These are phyloP conservation scores for Melozone crissalis DNA, from an alignment of 2,113 vertebrate genomes.

Conservation along the genomic window DNA sequence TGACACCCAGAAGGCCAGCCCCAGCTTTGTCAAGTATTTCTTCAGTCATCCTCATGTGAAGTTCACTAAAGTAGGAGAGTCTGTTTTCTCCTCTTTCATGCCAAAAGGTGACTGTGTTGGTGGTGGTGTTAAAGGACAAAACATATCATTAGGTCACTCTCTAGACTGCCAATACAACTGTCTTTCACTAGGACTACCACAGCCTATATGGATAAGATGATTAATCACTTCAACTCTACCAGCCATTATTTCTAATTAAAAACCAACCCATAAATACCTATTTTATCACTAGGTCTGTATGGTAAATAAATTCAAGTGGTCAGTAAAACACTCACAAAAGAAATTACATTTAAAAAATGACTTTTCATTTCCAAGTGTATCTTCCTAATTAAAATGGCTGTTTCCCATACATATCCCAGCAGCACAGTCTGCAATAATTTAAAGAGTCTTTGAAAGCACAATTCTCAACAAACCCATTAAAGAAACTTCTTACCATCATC, in stretches of 20 bases:
- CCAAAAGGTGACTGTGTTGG: not conserved
- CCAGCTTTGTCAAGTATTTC: not conserved
- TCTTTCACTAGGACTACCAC: constrained; percentile 64
- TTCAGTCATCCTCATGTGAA: not conserved
- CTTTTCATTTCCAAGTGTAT: constrained; percentile 69
- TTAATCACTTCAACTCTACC: constrained; percentile 81
- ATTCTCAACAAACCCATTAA: constrained; percentile 37
- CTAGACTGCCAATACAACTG: constrained; percentile 59
- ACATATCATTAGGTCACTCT: constrained; percentile 67
- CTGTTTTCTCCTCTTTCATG: not conserved
- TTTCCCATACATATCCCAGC: constrained; percentile 57
- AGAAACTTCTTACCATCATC: constrained; percentile 38
- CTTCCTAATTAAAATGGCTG: constrained; percentile 75
- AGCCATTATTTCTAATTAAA: constrained; percentile 95
- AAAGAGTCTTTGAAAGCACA: constrained; percentile 52
- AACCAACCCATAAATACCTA: constrained; percentile 84
- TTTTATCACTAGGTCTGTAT: constrained; percentile 74
- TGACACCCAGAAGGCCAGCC: not conserved
- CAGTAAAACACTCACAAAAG: constrained; percentile 70
- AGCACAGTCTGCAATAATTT: constrained; percentile 46
- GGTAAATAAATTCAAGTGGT: constrained; percentile 85
- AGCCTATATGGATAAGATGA: constrained; percentile 80
- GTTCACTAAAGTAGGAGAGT: not conserved
- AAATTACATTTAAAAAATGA: constrained; percentile 74
- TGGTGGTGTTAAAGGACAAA: constrained; percentile 65